A percentile compares a stretch with the other conserved stretches of the same genome.
phyloP scores from a whole-genome alignment of 2,888 invertebrate species.

The Julus scandinavius region DNA sequence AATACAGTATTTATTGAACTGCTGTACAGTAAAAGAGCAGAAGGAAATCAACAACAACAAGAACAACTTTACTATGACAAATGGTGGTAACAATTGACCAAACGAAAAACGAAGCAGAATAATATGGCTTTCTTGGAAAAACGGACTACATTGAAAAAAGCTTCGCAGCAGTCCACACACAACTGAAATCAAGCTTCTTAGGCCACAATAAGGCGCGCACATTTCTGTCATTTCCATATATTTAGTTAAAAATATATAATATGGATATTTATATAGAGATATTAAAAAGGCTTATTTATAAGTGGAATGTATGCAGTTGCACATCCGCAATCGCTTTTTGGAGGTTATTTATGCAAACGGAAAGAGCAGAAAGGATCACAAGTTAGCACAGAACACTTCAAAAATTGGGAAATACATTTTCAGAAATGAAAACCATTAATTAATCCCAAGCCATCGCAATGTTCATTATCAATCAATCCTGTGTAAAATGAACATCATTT shows the following conservation, averaged over 20 bases:
- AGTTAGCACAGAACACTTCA: not conserved
- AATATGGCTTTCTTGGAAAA: not conserved
- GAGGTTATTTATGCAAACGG: not conserved
- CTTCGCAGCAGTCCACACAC: not conserved
- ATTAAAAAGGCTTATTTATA: constrained; percentile 42
- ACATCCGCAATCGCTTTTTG: not conserved
- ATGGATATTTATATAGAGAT: constrained; percentile 18
- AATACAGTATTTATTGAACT: constrained; percentile 51
- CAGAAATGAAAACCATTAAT: not conserved
- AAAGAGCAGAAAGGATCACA: not conserved
- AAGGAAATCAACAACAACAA: constrained; percentile 45
- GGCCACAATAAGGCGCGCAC: not conserved
- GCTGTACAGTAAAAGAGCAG: constrained; percentile 50
- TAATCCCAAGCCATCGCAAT: not conserved
- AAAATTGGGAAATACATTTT: not conserved
- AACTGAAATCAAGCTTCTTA: not conserved
- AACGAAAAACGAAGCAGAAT: constrained; percentile 4
- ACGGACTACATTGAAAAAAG: not conserved
- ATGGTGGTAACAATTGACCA: constrained; percentile 22
- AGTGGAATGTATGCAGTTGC: not conserved
- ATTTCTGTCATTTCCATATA: constrained; percentile 7
- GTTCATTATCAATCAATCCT: no score
- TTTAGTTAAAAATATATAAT: constrained; percentile 37
- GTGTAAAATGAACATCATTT: no score
- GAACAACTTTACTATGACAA: constrained; percentile 39